Conservation (phyloP, 2,113 vertebrate genomes). For the Nansenia antarctica region DNA sequence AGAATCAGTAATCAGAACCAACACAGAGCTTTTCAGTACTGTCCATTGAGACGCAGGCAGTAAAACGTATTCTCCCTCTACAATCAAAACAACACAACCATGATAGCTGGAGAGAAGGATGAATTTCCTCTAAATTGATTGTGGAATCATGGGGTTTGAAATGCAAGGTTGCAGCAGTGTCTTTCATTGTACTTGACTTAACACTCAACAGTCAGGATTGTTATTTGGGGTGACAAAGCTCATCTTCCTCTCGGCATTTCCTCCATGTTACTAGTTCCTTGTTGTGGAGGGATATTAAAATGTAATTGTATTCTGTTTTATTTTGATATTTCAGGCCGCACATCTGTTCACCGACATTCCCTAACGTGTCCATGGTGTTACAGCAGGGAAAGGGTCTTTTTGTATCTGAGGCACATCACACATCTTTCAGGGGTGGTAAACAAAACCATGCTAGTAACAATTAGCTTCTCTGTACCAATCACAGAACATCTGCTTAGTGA, state of each 20-base stretch:
- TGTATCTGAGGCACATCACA: not conserved
- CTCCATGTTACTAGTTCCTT: not conserved
- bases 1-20: too few species aligned
- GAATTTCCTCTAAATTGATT: constrained; percentile 1
- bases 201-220: not conserved
- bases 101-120: not conserved
- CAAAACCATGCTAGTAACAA: constrained; percentile 9
- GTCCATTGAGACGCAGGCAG: too few species aligned
- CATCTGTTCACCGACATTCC: constrained; percentile 1
- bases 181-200: constrained; percentile 10
- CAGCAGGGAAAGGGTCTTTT: constrained; percentile 35
- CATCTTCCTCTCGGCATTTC: not conserved
- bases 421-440: constrained; percentile 35
- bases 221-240: not conserved
- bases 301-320: constrained; percentile 1
- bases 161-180: not conserved
- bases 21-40: too few species aligned
- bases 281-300: constrained; percentile 8
- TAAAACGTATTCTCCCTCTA: too few species aligned
- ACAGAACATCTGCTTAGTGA: not conserved
- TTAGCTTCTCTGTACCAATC: constrained; percentile 17
- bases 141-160: not conserved
- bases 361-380: not conserved
- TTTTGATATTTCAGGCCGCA: not conserved
- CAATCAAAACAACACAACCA: too few species aligned